A percentile compares a stretch with the other conserved stretches of the same genome.
Evolutionary conservation across 2,888 invertebrate species (phyloP).

Genomic region (Caenorhabditis japonica): DNA sequence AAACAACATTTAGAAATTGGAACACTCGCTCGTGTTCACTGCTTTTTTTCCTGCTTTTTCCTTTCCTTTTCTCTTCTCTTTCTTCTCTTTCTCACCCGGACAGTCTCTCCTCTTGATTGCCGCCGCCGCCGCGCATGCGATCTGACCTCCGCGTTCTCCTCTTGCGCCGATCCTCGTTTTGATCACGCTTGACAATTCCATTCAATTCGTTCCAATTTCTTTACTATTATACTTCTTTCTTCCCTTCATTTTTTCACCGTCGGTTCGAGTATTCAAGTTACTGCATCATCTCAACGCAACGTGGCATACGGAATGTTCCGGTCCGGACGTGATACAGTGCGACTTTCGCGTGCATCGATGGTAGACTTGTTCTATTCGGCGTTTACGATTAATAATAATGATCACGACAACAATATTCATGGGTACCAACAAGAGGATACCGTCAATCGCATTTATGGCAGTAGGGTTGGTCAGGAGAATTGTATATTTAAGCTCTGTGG

Average conservation of each 20-base stretch:
- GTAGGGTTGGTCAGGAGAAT: background rate
- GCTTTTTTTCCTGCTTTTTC: too few species aligned
- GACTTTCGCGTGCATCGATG: slow-evolving; percentile 50
- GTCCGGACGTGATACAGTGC: slow-evolving; percentile 51
- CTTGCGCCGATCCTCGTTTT: background rate
- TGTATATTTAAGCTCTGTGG: too few species aligned
- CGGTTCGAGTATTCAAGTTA: background rate
- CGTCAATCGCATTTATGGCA: slow-evolving; percentile 17
- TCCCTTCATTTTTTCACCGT: background rate
- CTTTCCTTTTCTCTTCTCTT: too few species aligned
- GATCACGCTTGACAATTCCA: slow-evolving; percentile 27
- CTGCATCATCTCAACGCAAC: slow-evolving; percentile 24
- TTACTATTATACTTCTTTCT: slow-evolving; percentile 4
- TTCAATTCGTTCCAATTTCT: slow-evolving; percentile 1
- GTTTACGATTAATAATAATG: slow-evolving; percentile 35
- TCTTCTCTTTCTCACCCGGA: background rate
- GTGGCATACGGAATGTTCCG: slow-evolving; percentile 45
- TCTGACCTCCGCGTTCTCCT: slow-evolving; percentile 20
- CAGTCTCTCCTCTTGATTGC: slow-evolving; percentile 20
- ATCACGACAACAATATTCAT: slow-evolving; percentile 14
- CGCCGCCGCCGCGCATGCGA: slow-evolving; percentile 13
- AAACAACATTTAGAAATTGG: too few species aligned
- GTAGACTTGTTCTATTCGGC: slow-evolving; percentile 51
- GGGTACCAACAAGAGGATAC: slow-evolving; percentile 38
- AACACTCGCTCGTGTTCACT: too few species aligned